Evolutionary conservation across 1,140 invertebrate genomes (phyloP).

Genomic region (Coenobita brevimanus): DNA sequence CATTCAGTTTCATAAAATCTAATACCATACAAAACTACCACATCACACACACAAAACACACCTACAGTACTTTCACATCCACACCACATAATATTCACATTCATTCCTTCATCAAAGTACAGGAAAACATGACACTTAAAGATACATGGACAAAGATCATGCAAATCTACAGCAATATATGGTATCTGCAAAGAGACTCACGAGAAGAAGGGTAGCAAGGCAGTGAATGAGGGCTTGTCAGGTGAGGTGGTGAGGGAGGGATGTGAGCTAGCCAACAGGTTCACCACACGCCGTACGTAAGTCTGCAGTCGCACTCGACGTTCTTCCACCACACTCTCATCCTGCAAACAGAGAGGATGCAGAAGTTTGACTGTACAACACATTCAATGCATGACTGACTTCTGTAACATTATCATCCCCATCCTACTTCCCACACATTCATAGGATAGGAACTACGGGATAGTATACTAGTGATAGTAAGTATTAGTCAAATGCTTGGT

Average conservation of each 20-base stretch:
- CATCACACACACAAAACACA: no score
- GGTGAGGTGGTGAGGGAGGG: slow-evolving; percentile 81
- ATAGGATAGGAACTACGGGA: no score
- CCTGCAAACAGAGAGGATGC: slow-evolving; percentile 75
- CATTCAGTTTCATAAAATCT: no score
- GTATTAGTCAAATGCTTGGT: no score
- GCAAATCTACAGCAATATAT: neutral
- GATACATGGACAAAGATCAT: neutral
- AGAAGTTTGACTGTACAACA: neutral
- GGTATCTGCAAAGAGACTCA: slow-evolving; percentile 19
- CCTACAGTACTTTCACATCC: no score
- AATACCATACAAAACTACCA: no score
- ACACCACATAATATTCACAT: no score
- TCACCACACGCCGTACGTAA: slow-evolving; percentile 85
- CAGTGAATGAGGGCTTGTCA: slow-evolving; percentile 81
- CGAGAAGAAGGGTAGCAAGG: slow-evolving; percentile 87
- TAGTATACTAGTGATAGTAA: no score
- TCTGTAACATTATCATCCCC: no score
- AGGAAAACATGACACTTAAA: neutral
- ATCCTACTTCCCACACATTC: no score
- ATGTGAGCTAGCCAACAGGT: slow-evolving; percentile 80
- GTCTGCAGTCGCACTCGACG: slow-evolving; percentile 83
- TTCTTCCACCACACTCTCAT: slow-evolving; percentile 86
- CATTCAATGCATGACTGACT: neutral
- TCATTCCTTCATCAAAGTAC: no score